A percentile compares a stretch with the other conserved stretches of the same genome.
These are phyloP conservation scores for Fratercula arctica DNA, from an alignment of 2,797 vertebrate genomes.

Conservation along the genomic window DNA sequence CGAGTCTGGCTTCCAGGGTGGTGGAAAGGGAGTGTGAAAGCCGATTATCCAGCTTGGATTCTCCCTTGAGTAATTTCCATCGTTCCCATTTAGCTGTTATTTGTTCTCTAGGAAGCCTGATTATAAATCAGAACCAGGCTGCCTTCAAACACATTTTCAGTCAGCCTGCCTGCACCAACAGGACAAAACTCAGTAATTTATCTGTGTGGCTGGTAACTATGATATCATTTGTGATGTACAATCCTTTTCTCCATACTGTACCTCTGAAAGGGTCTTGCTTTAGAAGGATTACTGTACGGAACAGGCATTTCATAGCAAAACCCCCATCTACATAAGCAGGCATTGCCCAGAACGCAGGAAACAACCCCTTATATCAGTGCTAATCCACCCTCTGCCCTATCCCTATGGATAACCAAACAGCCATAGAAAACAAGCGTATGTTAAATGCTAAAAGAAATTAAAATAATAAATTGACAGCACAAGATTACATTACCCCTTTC, in stretches of 20 bases:
- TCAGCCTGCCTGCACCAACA: not conserved
- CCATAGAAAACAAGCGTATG: rapidly evolving
- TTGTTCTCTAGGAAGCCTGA: conserved; percentile 32
- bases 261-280: not conserved
- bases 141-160: conserved; percentile 13
- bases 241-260: not conserved
- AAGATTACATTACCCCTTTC: not conserved
- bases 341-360: not conserved
- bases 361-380: not conserved
- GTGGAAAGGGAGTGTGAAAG: conserved; percentile 26
- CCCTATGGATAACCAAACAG: not conserved
- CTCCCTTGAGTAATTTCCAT: conserved; percentile 22
- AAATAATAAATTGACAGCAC: not conserved
- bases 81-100: conserved; percentile 9
- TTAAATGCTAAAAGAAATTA: not conserved
- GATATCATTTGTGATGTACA: not conserved
- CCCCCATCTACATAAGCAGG: not conserved
- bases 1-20: not conserved
- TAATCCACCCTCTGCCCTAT: not conserved
- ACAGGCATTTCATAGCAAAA: not conserved
- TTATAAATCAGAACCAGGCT: not conserved
- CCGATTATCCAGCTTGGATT: conserved; percentile 17
- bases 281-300: conserved; percentile 8
- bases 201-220: not conserved
- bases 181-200: not conserved